These are phyloP conservation scores for Steatornis caripensis DNA, from an alignment of 2,113 vertebrate genomes.

Conservation along the genomic window DNA sequence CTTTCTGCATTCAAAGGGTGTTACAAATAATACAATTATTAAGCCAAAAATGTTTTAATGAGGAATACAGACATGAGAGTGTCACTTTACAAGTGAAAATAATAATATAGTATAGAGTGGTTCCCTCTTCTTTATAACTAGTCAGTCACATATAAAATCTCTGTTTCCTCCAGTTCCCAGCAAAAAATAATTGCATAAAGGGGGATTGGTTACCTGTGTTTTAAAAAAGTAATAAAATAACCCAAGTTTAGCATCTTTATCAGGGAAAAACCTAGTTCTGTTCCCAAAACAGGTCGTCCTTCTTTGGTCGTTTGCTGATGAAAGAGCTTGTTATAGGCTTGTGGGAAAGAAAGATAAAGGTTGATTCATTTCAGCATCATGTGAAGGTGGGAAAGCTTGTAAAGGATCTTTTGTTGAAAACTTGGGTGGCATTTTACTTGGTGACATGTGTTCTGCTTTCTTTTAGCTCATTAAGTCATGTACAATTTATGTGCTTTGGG, in stretches of 20 bases:
- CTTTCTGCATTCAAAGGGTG: not conserved
- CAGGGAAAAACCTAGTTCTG: not conserved
- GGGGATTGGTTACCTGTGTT: not conserved
- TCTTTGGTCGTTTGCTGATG: not conserved
- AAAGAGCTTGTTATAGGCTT: not conserved
- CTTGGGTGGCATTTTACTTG: not conserved
- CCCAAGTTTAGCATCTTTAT: not conserved
- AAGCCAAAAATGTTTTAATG: not conserved
- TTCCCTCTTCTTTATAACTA: not conserved
- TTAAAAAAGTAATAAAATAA: not conserved
- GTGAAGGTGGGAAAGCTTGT: not conserved
- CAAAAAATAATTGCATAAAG: not conserved
- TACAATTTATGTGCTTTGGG: not conserved
- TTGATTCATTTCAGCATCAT: not conserved
- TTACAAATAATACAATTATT: not conserved
- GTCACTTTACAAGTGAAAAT: not conserved
- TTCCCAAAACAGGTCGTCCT: not conserved
- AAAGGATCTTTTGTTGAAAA: not conserved
- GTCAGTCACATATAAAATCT: not conserved
- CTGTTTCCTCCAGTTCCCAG: not conserved
- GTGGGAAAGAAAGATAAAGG: not conserved
- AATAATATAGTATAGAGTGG: not conserved
- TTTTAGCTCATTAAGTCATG: not conserved
- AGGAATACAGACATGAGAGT: not conserved
- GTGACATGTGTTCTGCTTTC: not conserved